These are phyloP conservation scores for Polyommatus icarus DNA, from an alignment of 2,888 invertebrate genomes.

Conservation along the genomic window DNA sequence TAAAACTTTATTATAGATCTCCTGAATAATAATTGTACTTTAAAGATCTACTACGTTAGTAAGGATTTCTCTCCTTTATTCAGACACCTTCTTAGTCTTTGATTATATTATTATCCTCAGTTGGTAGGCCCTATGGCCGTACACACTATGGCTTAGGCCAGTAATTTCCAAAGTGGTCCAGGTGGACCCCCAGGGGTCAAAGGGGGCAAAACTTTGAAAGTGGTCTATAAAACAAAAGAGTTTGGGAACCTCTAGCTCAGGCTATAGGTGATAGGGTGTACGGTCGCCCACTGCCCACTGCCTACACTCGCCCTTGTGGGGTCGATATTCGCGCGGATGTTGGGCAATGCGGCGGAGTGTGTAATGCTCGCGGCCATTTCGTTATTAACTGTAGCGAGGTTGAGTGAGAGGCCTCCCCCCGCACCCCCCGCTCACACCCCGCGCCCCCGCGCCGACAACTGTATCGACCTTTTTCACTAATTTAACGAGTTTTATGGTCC, in stretches of 20 bases:
- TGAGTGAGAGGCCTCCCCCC: conserved; percentile 10
- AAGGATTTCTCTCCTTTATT: too few relatives aligned
- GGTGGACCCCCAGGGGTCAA: too few relatives aligned
- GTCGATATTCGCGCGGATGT: conserved; percentile 2
- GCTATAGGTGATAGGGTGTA: not conserved
- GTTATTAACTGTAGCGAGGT: conserved; percentile 19
- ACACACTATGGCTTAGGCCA: too few relatives aligned
- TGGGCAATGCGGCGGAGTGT: not conserved
- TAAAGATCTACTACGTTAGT: too few relatives aligned
- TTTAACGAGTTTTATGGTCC: conserved; percentile 23
- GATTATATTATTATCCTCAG: too few relatives aligned
- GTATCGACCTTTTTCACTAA: conserved; percentile 23
- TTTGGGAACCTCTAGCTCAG: not conserved
- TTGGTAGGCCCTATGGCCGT: too few relatives aligned
- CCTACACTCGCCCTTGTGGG: not conserved
- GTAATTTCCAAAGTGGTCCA: too few relatives aligned
- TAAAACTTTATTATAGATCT: too few relatives aligned
- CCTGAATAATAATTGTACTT: too few relatives aligned
- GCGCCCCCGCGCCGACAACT: not conserved
- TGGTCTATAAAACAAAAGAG: too few relatives aligned
- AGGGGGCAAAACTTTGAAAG: too few relatives aligned
- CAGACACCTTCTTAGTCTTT: too few relatives aligned
- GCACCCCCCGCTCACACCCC: not conserved
- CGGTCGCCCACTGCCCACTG: not conserved
- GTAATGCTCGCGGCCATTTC: conserved; percentile 17